Conservation (phyloP, 2,888 invertebrate species). For the Sesia bembeciformis region DNA sequence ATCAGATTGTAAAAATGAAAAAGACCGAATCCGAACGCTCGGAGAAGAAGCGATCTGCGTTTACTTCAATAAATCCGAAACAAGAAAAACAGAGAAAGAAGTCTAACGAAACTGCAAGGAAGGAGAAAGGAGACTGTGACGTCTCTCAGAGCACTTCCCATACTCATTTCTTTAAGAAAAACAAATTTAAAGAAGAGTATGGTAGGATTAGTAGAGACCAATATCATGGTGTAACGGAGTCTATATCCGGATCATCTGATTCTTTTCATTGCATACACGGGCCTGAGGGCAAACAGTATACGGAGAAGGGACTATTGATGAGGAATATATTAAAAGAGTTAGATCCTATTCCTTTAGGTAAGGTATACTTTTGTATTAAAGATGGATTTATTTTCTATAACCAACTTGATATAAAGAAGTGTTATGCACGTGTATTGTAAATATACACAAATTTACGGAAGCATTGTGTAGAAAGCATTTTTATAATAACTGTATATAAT, state of each 20-base stretch:
- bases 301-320: slow-evolving; percentile 32
- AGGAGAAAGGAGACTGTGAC: slow-evolving; percentile 20
- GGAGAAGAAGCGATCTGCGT: slow-evolving; percentile 16
- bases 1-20: no score
- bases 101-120: slow-evolving; percentile 8
- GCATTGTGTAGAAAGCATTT: no score
- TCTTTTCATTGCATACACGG: slow-evolving; percentile 41
- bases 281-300: slow-evolving; percentile 32
- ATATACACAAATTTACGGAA: no score
- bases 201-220: slow-evolving; percentile 29
- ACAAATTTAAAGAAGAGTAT: slow-evolving; percentile 17
- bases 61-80: slow-evolving; percentile 2
- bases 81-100: background rate
- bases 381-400: no score
- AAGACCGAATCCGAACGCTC: background rate
- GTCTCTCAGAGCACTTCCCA: slow-evolving; percentile 29
- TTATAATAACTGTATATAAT: no score
- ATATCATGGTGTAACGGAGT: slow-evolving; percentile 29
- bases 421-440: no score
- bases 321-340: slow-evolving; percentile 37
- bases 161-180: slow-evolving; percentile 35
- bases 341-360: slow-evolving; percentile 34
- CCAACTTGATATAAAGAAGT: no score
- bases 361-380: no score
- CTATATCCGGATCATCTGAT: slow-evolving; percentile 38